Evolutionary conservation across 2,888 invertebrate genomes (phyloP).

Genomic region (Anagyrus pseudococci): DNA sequence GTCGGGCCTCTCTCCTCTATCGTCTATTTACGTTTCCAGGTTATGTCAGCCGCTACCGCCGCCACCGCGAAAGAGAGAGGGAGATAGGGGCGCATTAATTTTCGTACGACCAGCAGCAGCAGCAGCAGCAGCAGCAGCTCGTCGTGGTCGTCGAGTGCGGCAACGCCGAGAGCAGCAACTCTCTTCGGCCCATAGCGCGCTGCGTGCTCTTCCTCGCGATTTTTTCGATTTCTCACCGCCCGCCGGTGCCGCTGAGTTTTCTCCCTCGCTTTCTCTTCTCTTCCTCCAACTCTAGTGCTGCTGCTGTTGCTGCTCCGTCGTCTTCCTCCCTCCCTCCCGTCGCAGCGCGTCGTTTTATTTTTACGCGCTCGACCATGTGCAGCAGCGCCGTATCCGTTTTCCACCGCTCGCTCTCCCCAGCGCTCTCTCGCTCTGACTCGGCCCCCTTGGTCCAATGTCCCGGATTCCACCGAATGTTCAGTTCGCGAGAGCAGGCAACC

Average conservation of each 20-base stretch:
- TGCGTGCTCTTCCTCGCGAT: neutral
- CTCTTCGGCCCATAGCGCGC: no score
- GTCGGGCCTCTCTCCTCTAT: no score
- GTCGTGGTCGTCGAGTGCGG: no score
- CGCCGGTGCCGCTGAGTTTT: neutral
- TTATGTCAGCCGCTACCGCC: no score
- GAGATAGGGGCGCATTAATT: conserved; percentile 14
- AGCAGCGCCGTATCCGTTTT: conserved; percentile 34
- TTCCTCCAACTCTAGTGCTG: neutral
- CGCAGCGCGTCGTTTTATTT: conserved; percentile 34
- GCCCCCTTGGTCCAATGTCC: neutral
- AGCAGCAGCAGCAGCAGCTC: no score
- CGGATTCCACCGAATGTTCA: no score
- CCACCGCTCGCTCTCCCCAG: conserved; percentile 7
- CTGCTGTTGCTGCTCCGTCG: neutral
- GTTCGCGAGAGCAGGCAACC: no score
- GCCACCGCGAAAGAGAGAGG: no score
- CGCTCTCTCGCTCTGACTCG: neutral
- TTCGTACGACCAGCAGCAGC: conserved; percentile 23
- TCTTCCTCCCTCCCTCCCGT: neutral
- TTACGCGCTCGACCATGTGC: conserved; percentile 39
- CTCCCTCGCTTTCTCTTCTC: conserved; percentile 3
- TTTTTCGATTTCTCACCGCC: conserved; percentile 14
- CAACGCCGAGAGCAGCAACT: no score
- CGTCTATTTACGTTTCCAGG: conserved; percentile 25